These are phyloP conservation scores for Sturmia bella DNA, from an alignment of 2,888 invertebrate genomes.

Conservation along the genomic window DNA sequence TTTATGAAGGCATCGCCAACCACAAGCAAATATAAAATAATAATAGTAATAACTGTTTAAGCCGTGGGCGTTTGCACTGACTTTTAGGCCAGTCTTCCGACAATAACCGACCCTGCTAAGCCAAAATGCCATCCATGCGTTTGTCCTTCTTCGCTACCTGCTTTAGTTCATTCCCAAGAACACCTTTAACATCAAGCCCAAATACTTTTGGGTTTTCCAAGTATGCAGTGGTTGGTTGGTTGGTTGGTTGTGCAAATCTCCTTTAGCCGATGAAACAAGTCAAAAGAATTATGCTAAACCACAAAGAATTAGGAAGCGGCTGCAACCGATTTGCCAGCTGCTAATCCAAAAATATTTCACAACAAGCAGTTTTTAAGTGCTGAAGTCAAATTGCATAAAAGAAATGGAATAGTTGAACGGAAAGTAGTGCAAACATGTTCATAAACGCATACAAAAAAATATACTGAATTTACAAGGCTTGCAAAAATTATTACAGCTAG, in stretches of 20 bases:
- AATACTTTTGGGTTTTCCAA: no score
- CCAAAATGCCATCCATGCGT: conserved; percentile 21
- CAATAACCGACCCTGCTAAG: neutral
- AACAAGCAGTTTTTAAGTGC: neutral
- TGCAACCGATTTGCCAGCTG: neutral
- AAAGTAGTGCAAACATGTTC: no score
- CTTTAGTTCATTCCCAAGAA: conserved; percentile 1
- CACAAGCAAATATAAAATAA: neutral
- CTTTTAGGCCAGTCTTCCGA: conserved; percentile 55
- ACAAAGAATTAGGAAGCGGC: neutral
- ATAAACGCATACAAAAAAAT: no score
- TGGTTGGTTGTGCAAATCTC: conserved; percentile 1
- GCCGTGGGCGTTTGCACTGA: conserved; percentile 70
- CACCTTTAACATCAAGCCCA: neutral
- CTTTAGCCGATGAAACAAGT: conserved; percentile 12
- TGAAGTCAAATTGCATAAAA: neutral
- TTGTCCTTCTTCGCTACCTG: conserved; percentile 28
- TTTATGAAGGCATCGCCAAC: conserved; percentile 15
- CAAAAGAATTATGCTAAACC: neutral
- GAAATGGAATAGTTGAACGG: neutral
- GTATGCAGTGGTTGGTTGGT: neutral
- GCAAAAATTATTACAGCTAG: no score
- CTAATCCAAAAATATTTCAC: conserved; percentile 9
- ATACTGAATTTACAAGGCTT: no score
- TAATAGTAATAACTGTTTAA: conserved; percentile 8